Conservation (phyloP, 2,888 invertebrate species). For the Drosophila rellima region DNA sequence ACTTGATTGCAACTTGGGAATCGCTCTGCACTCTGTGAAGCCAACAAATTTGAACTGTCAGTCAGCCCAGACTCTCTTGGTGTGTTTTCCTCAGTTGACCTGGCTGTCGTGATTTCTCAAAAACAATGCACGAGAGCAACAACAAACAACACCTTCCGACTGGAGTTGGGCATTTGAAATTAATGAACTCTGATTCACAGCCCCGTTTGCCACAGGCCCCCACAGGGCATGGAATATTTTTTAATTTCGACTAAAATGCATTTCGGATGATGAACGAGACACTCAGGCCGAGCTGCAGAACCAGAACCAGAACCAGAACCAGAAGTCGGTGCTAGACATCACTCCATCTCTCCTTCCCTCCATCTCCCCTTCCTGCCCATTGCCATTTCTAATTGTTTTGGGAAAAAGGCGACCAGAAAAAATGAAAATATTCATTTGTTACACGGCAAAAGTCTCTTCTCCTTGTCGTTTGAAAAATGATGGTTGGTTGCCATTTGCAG, state of each 20-base stretch:
- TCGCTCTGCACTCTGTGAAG: conserved; percentile 22
- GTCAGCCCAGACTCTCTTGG: conserved; percentile 17
- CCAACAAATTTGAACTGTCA: conserved; percentile 61
- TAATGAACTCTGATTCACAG: conserved; percentile 74
- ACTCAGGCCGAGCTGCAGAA: conserved; percentile 2
- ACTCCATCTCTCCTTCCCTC: neutral
- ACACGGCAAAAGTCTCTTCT: conserved; percentile 26
- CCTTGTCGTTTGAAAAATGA: conserved; percentile 64
- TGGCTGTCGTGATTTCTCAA: conserved; percentile 17
- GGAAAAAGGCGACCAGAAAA: conserved; percentile 63
- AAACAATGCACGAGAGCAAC: conserved; percentile 1
- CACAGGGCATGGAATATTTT: conserved; percentile 34
- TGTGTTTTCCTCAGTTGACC: neutral
- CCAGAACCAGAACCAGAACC: too few species aligned
- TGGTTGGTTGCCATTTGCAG: conserved; percentile 12
- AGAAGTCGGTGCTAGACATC: conserved; percentile 27
- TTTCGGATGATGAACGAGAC: conserved; percentile 71
- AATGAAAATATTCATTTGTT: conserved; percentile 69
- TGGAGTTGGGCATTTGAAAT: conserved; percentile 66
- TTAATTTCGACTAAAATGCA: conserved; percentile 75
- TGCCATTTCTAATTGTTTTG: conserved; percentile 76
- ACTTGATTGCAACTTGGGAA: conserved; percentile 6
- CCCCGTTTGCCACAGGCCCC: conserved; percentile 6
- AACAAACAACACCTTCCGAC: conserved; percentile 20
- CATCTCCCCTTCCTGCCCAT: conserved; percentile 1